A percentile compares a stretch with the other conserved stretches of the same genome.
Conservation (phyloP, 2,888 invertebrate genomes). For the Tinea pellionella region DNA sequence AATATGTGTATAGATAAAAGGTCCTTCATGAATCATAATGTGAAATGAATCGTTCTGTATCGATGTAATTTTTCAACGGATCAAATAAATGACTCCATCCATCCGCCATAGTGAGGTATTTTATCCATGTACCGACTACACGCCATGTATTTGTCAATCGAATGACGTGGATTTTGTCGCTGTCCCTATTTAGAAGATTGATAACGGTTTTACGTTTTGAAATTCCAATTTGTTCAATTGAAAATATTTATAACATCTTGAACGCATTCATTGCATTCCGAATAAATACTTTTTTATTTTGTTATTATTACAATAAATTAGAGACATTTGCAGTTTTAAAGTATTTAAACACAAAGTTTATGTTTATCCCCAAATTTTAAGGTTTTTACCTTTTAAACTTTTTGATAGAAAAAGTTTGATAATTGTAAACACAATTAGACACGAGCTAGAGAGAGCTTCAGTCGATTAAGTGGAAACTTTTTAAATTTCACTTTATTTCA, state of each 20-base stretch:
- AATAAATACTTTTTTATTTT: too few species aligned
- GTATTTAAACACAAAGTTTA: too few species aligned
- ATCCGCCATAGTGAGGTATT: neutral
- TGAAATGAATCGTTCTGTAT: neutral
- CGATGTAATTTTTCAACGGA: conserved; percentile 9
- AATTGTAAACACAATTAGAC: neutral
- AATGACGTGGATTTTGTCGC: neutral
- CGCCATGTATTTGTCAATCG: neutral
- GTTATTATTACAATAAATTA: too few species aligned
- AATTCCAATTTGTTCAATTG: neutral
- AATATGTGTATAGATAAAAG: neutral
- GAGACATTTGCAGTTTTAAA: too few species aligned
- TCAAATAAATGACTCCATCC: conserved; percentile 7
- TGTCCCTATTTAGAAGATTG: neutral
- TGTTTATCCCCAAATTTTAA: too few species aligned
- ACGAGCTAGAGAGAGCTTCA: neutral
- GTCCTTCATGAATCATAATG: conserved; percentile 12
- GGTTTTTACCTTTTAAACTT: too few species aligned
- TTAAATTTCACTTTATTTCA: neutral
- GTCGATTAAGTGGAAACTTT: neutral
- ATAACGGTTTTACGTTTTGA: neutral
- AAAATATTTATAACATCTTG: too few species aligned
- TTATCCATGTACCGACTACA: neutral
- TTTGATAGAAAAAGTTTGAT: neutral
- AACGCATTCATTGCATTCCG: too few species aligned